A percentile compares a stretch with the other conserved stretches of the same genome.
These are phyloP conservation scores for Axis porcinus DNA, from an alignment of 2,113 vertebrate genomes.

Conservation along the genomic window DNA sequence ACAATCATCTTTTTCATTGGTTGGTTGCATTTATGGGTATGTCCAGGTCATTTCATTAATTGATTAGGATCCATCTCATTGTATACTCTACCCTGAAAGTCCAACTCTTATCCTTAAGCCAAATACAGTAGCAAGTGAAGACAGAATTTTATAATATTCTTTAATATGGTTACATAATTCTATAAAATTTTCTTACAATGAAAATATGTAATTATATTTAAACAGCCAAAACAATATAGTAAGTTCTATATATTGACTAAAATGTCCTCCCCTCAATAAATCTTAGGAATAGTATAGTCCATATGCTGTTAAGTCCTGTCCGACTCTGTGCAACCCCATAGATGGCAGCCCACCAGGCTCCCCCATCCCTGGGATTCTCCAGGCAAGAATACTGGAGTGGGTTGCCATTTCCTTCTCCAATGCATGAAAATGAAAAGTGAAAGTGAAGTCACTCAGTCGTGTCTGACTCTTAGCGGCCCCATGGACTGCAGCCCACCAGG, in stretches of 20 bases:
- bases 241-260: background rate
- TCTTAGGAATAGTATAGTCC: background rate
- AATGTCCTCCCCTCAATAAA: background rate
- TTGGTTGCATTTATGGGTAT: background rate
- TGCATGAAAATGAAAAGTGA: too few relatives aligned
- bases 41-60: background rate
- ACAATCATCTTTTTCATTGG: background rate
- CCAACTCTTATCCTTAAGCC: background rate
- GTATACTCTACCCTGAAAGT: background rate
- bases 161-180: background rate
- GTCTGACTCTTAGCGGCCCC: too few relatives aligned
- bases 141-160: background rate
- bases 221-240: background rate
- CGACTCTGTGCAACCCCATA: too few relatives aligned
- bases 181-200: background rate
- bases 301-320: background rate
- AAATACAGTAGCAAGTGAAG: background rate
- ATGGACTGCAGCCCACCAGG: too few relatives aligned
- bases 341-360: too few relatives aligned
- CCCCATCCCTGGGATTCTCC: too few relatives aligned
- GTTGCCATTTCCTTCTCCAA: too few relatives aligned
- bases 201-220: background rate
- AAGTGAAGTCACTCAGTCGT: too few relatives aligned
- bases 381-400: too few relatives aligned
- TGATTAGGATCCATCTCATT: background rate